Conservation (phyloP, 2,797 vertebrate genomes). For the Eutrigla gurnardus region DNA sequence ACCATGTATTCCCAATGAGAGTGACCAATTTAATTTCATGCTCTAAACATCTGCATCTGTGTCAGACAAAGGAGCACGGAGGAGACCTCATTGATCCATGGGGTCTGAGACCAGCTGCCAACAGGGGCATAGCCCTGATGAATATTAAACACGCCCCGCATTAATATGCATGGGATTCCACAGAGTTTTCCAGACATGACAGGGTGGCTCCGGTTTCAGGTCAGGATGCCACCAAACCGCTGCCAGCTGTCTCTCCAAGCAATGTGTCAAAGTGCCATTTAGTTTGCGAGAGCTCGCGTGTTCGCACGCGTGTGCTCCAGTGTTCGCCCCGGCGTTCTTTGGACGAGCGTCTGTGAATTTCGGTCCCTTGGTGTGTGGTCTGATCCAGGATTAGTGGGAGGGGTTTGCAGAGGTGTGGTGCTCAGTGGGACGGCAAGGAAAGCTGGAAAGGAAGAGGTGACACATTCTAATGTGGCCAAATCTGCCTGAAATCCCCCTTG, state of each 20-base stretch:
- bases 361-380: conserved; percentile 67
- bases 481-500: conserved; percentile 74
- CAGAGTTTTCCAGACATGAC: conserved; percentile 71
- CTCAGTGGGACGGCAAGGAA: conserved; percentile 64
- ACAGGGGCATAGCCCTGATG: conserved; percentile 72
- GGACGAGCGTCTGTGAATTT: conserved; percentile 46
- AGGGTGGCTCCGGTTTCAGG: conserved; percentile 65
- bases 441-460: conserved; percentile 67
- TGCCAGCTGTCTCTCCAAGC: conserved; percentile 52
- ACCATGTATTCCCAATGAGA: conserved; percentile 60
- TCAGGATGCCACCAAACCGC: conserved; percentile 68
- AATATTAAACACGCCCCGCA: conserved; percentile 75
- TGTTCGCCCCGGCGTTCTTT: conserved; percentile 33
- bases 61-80: conserved; percentile 77
- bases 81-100: conserved; percentile 73
- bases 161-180: conserved; percentile 78
- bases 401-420: conserved; percentile 58
- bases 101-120: conserved; percentile 77
- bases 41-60: conserved; percentile 83
- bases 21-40: conserved; percentile 83
- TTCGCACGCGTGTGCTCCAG: conserved; percentile 31
- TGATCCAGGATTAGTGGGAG: conserved; percentile 82
- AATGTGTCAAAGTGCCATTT: conserved; percentile 50
- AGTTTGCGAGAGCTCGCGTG: conserved; percentile 36
- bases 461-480: conserved; percentile 79